Evolutionary conservation across 2,113 vertebrate species (phyloP), one percentile per base, ranked within the genome.

Genomic region (Zosterops pallidus): DNA sequence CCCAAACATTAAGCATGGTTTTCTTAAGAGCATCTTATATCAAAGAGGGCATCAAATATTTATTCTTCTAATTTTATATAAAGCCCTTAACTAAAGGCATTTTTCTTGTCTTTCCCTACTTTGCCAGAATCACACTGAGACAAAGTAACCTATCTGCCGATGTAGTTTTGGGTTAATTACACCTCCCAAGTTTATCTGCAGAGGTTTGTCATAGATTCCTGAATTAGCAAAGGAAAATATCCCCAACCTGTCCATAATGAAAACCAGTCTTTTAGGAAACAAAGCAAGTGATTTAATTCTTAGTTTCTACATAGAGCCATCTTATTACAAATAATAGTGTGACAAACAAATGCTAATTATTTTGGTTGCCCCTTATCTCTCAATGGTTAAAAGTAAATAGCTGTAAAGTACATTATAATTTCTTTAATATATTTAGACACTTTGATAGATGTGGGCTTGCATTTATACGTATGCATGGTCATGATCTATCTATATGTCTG

Each of bases 311-410:
- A 57, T n/a, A 55, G 42, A 2, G 2, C 24, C 31, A 69, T 76
- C 65, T 92, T 62, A 41, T 85, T 79, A 89, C 77, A 89, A 94
- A 75, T 69, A 57, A 82, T 11, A 56, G 68, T 25, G 65, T 64
- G 62, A 89, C 77, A 86, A 89, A 76, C 41, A 83, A 84, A 84
- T 79, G 62, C 62, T 72, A 60, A 84, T 87, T 79, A 89, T 82
- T 91, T 87, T 76, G 28, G 49, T 89, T 86, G 79, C 49, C 79
- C 39, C 41, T 82, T 76, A 41, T 89, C 57, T 53, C 5, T 6
- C 13, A 29, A n/a, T 62, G 21, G 25, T 35, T 65, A 64, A 84
- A 91, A 89, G 46, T 59, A 74, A 74, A 67, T 33, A 90, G 47
- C 46, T 83, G 62, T 70, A 77, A 81, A 86, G 63, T 31, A 74